phyloP scores from a whole-genome alignment of 2,113 vertebrate species.

The Rutilus rutilus region DNA sequence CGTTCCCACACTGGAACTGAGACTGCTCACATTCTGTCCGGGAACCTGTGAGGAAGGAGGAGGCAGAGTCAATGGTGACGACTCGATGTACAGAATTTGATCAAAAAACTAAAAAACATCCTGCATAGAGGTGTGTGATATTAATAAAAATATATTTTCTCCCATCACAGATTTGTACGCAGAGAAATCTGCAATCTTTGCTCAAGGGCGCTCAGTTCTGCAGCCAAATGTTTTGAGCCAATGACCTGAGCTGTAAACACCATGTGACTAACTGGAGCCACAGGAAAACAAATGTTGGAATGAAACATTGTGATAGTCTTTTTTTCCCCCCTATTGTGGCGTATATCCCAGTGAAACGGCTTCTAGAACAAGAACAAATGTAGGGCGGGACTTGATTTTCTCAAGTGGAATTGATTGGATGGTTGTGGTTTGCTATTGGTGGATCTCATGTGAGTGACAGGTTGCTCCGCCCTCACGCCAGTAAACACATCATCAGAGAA shows the following conservation, averaged over 20 bases:
- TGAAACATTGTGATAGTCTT: too few species aligned
- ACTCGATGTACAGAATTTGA: neutral
- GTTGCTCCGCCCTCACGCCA: too few species aligned
- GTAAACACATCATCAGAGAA: too few species aligned
- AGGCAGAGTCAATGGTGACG: neutral
- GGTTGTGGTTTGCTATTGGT: too few species aligned
- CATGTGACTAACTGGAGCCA: neutral
- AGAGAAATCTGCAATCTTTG: neutral
- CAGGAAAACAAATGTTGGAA: neutral
- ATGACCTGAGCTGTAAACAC: neutral
- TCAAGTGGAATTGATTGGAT: too few species aligned
- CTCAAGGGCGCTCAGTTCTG: neutral
- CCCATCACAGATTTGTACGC: neutral
- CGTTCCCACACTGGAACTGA: constrained; percentile 93
- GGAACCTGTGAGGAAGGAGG: constrained; percentile 71
- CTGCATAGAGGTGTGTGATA: neutral
- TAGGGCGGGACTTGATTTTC: too few species aligned
- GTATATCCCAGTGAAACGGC: too few species aligned
- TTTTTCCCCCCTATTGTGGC: too few species aligned
- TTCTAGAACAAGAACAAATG: too few species aligned
- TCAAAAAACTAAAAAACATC: neutral
- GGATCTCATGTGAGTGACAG: too few species aligned
- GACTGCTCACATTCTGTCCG: constrained; percentile 86
- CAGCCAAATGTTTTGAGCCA: neutral
- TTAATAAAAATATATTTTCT: neutral